Percentiles rank a stretch among this genome's conserved stretches.
These are phyloP conservation scores for Xestia c-nigrum DNA, from an alignment of 2,888 invertebrate species.

Conservation along the genomic window DNA sequence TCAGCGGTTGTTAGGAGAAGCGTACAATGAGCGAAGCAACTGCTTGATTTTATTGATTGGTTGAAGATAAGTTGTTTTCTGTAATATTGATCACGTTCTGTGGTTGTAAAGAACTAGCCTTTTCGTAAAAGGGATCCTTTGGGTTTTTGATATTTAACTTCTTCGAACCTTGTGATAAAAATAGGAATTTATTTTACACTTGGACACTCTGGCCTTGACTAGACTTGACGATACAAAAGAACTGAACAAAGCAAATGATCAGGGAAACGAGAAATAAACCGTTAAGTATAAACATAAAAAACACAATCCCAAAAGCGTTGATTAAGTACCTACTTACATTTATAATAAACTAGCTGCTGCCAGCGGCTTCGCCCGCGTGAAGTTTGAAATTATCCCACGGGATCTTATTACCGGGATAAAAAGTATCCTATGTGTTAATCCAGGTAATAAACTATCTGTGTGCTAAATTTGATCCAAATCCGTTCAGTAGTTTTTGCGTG, in stretches of 20 bases:
- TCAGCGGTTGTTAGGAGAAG: conserved; percentile 57
- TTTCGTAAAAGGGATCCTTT: neutral
- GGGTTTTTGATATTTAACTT: neutral
- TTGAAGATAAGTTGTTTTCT: neutral
- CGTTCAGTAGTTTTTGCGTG: no score
- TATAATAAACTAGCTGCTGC: no score
- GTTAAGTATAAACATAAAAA: no score
- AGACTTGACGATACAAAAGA: neutral
- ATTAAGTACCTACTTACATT: no score
- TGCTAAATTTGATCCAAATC: no score
- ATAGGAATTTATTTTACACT: neutral
- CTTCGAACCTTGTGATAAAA: neutral
- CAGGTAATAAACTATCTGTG: no score
- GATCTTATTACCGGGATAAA: no score
- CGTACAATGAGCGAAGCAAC: conserved; percentile 50
- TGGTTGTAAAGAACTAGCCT: neutral
- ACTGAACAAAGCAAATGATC: neutral
- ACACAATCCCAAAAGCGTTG: neutral
- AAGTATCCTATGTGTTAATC: no score
- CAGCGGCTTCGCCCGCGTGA: no score
- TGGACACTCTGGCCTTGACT: neutral
- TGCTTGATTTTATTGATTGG: conserved; percentile 3
- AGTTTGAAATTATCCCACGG: no score
- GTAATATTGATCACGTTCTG: neutral
- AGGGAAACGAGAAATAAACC: neutral